Percentiles rank a stretch among this genome's conserved stretches.
phyloP scores from a whole-genome alignment of 2,888 invertebrate species.

The Melangyna quadrimaculata region DNA sequence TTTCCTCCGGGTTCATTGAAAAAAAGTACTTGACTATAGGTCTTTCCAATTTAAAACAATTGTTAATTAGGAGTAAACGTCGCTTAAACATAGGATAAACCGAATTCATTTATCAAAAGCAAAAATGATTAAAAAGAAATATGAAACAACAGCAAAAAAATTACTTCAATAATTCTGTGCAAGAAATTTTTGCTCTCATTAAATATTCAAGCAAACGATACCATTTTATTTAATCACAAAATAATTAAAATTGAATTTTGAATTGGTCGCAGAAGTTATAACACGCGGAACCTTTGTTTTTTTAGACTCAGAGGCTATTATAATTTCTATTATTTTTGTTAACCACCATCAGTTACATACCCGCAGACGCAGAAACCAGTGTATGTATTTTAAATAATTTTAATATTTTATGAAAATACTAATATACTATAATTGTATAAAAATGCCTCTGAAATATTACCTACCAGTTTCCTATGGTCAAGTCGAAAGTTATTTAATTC shows the following conservation, averaged over 20 bases:
- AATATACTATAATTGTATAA: too few species aligned
- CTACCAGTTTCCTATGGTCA: too few species aligned
- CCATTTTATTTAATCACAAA: neutral
- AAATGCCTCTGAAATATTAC: too few species aligned
- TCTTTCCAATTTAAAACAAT: slow-evolving; percentile 14
- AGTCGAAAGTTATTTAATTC: too few species aligned
- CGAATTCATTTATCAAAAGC: neutral
- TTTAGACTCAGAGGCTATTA: neutral
- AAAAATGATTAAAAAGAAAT: slow-evolving; percentile 16
- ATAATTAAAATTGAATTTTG: neutral
- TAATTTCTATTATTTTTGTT: too few species aligned
- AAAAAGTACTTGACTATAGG: neutral
- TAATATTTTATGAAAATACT: too few species aligned
- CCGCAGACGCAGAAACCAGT: too few species aligned
- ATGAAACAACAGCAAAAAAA: neutral
- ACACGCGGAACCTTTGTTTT: neutral
- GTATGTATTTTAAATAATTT: too few species aligned
- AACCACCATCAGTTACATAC: too few species aligned
- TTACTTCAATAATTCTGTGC: neutral
- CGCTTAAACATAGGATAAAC: neutral
- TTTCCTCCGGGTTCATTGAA: neutral
- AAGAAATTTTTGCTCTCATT: neutral
- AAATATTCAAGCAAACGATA: neutral
- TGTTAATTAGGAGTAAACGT: slow-evolving; percentile 25
- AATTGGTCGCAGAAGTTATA: neutral